phyloP scores from a whole-genome alignment of 2,113 vertebrate genomes.

The pig (Sus scrofa) region DNA sequence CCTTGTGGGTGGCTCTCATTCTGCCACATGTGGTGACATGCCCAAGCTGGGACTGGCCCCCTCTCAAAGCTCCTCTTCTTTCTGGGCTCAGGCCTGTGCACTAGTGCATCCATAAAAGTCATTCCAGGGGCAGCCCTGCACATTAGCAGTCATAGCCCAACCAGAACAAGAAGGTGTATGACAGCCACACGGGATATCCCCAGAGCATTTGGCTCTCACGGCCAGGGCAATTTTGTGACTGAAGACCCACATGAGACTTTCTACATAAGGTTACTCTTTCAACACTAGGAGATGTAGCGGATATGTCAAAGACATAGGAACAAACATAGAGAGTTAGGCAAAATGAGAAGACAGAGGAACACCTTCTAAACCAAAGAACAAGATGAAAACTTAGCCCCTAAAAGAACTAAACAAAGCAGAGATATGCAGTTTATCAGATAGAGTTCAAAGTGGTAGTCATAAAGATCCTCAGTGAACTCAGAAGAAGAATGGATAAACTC shows the following conservation, averaged over 20 bases:
- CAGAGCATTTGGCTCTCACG: not conserved
- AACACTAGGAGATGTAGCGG: not conserved
- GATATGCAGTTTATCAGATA: not conserved
- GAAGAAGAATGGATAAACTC: not conserved
- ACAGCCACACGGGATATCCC: not conserved
- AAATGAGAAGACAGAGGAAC: not conserved
- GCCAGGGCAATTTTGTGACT: not conserved
- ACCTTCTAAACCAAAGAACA: not conserved
- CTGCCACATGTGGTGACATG: not conserved
- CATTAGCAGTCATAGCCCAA: not conserved
- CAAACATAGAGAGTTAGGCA: not conserved
- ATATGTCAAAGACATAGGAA: not conserved
- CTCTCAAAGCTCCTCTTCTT: not conserved
- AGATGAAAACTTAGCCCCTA: not conserved
- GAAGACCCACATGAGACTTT: not conserved
- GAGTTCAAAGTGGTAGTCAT: not conserved
- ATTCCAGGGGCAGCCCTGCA: not conserved
- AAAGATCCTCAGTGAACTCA: not conserved
- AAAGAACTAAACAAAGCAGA: not conserved
- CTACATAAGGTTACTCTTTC: not conserved
- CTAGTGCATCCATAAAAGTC: too few relatives aligned
- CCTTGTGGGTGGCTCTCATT: not conserved
- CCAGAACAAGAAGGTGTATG: not conserved
- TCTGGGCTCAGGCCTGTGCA: not conserved
- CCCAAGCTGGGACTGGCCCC: rapidly evolving